A percentile compares a stretch with the other conserved stretches of the same genome.
These are phyloP conservation scores for Nyctalus aviator DNA, from an alignment of 2,797 vertebrate species.

Conservation along the genomic window DNA sequence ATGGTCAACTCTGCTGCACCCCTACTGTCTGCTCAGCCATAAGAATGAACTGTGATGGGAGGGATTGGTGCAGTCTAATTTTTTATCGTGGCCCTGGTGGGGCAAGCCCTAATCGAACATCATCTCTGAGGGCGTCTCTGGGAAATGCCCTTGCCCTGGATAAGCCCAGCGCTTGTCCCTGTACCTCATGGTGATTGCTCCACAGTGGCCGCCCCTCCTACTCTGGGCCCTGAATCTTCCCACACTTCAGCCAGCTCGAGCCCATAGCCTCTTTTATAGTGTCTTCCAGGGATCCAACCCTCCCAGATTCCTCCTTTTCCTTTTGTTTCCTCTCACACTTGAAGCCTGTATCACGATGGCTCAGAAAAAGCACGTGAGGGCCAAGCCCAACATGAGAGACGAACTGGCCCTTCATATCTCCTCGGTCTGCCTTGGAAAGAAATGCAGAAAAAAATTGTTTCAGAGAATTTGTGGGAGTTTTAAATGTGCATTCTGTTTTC, in stretches of 20 bases:
- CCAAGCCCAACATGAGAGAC: neutral
- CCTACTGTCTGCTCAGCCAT: neutral
- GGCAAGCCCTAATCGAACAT: neutral
- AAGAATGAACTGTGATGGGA: neutral
- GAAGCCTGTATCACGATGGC: neutral
- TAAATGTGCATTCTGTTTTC: neutral
- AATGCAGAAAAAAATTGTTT: neutral
- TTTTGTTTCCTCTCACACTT: neutral
- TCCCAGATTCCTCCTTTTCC: neutral
- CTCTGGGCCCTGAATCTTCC: neutral
- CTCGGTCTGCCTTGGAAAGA: neutral
- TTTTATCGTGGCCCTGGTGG: neutral
- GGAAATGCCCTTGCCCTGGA: neutral
- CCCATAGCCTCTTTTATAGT: neutral
- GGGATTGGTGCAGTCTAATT: neutral
- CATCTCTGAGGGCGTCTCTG: neutral
- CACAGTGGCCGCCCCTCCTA: rapidly evolving
- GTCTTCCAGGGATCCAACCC: neutral
- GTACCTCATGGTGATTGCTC: neutral
- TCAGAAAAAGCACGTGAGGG: neutral
- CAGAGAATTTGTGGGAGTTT: neutral
- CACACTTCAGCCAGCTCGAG: neutral
- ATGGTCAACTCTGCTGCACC: neutral
- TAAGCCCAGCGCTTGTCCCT: neutral
- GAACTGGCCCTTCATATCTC: neutral